Base-by-base conservation (phyloP, 2,888 invertebrate species). In the Azorinus chamasolen region DNA sequence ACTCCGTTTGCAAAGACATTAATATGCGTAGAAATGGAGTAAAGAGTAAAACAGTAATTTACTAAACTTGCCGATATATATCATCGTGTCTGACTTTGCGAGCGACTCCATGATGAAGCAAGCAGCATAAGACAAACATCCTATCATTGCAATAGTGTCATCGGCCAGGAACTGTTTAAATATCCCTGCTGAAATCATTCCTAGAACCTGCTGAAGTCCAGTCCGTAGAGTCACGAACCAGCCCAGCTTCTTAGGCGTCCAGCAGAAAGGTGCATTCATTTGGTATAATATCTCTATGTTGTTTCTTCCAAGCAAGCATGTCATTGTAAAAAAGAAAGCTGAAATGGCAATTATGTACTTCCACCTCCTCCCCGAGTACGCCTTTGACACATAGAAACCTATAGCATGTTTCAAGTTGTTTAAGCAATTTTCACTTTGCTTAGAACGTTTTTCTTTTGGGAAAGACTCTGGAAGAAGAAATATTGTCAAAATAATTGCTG, bases 191-290 rank as follows among this genome's bases (percentile, higher is more conserved):
- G 68, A n/a, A 2, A 66, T 27, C n/a, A 81, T 64, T 48, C 81
- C 81, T 8, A 69, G 20, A 3, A 79, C 18, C 16, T 79, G 72
- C 24, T 81, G 79, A 16, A 58, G 53, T 10, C 57, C n/a, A 18
- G 73, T 22, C 20, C 69, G 62, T 24, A 79, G 12, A 2, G 79
- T 61, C 16, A 68, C 64, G 22, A 57, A 86, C 51, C 57, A 54
- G 14, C 86, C 83, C 20, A 84, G 58, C 41, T 79, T 73, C 1
- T 81, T 64, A 5, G 84, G 83, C 39, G 65, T 55, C 83, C 83
- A 85, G 50, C 86, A 86, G 46, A 86, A 77, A 10, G 86, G 86
- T 18, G 24, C 48, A 32, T 81, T 79, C 24, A 86, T 57, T 22
- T 77, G 71, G 41, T 83, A 86, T 3, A 86, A 57, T 1, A 74